phyloP scores from a whole-genome alignment of 2,797 vertebrate species.

The Petrocephalus schoutedeni region DNA sequence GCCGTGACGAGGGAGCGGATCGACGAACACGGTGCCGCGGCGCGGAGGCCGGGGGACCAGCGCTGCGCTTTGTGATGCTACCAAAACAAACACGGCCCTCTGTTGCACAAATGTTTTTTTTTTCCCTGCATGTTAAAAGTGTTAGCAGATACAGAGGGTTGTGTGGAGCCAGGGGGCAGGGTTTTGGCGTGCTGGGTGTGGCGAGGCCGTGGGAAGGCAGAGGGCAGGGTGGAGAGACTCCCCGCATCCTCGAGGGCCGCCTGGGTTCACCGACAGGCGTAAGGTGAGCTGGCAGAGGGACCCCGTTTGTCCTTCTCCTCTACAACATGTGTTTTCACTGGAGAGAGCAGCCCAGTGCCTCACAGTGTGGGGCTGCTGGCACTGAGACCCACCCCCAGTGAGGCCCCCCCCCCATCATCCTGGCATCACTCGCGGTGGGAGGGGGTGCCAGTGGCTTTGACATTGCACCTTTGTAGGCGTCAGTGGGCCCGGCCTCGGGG shows the following conservation, averaged over 20 bases:
- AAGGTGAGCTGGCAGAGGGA: not conserved
- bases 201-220: not conserved
- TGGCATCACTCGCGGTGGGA: not conserved
- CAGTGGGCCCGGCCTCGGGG: not conserved
- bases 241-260: not conserved
- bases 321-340: not conserved
- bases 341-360: not conserved
- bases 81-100: conserved; percentile 36
- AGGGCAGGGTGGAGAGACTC: not conserved
- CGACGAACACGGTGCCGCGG: conserved; percentile 5
- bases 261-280: too few relatives aligned
- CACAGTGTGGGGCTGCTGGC: conserved; percentile 6
- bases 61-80: conserved; percentile 18
- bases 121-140: conserved; percentile 11
- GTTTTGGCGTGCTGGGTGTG: not conserved
- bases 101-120: conserved; percentile 21
- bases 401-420: not conserved
- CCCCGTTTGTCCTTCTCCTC: not conserved
- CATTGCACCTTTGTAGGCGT: not conserved
- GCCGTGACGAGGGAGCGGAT: not conserved
- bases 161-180: not conserved
- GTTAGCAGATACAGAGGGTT: conserved; percentile 27
- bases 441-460: not conserved
- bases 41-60: not conserved
- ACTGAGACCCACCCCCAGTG: not conserved